Conservation (phyloP, 2,888 invertebrate species). For the Drosophila lacicola region DNA sequence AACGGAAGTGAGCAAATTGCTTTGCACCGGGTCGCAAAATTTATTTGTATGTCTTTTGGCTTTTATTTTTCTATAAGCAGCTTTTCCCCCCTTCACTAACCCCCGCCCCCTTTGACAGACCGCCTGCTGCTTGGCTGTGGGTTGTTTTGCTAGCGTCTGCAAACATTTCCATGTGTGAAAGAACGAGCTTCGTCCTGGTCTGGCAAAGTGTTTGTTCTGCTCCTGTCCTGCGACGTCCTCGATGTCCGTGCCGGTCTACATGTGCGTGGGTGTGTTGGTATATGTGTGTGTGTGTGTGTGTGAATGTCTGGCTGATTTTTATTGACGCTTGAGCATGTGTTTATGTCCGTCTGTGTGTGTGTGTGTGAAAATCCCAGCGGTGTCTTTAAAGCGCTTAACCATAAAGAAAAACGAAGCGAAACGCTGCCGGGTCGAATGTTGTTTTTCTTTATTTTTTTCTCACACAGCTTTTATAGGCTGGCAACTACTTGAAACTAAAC, state of each 20-base stretch:
- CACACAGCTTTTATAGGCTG: conserved; percentile 54
- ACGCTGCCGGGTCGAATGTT: conserved; percentile 30
- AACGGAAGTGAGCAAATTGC: conserved; percentile 79
- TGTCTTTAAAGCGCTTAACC: conserved; percentile 78
- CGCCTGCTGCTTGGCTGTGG: conserved; percentile 30
- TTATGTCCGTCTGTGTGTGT: conserved; percentile 45
- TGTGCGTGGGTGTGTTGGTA: conserved; percentile 15
- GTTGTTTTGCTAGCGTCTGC: conserved; percentile 78
- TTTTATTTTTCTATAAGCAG: conserved; percentile 76
- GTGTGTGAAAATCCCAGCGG: conserved; percentile 61
- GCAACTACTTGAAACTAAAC: conserved; percentile 61
- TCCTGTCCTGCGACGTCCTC: conserved; percentile 30
- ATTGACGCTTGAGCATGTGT: conserved; percentile 72
- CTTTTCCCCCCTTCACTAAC: conserved; percentile 54
- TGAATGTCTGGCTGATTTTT: conserved; percentile 68
- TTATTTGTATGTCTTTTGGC: conserved; percentile 68
- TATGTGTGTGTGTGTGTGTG: conserved; percentile 27
- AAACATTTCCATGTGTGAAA: conserved; percentile 80
- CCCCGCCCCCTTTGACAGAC: background rate
- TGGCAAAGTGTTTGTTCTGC: conserved; percentile 44
- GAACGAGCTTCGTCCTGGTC: conserved; percentile 37
- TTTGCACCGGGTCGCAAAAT: conserved; percentile 79
- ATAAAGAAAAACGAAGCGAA: conserved; percentile 44
- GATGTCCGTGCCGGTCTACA: conserved; percentile 36
- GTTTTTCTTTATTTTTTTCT: conserved; percentile 12